Evolutionary conservation across 2,797 vertebrate genomes (phyloP), one percentile per base, ranked within the genome.

Genomic region (Chaunax sp.): DNA sequence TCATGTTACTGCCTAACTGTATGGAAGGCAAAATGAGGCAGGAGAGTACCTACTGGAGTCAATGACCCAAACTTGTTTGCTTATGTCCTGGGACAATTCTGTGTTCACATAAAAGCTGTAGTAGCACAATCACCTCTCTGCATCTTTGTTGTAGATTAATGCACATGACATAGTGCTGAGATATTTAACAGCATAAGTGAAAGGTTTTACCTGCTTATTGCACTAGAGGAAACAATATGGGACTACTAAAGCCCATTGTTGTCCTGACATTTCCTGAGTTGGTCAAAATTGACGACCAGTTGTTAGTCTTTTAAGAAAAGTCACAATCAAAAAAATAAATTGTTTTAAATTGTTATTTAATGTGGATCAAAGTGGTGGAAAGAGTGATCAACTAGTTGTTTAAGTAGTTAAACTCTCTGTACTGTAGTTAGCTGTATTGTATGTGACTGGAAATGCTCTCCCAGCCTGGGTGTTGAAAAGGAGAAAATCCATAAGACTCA

Each of bases 1-100:
- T 83, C 28, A 55, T 13, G 54, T 87, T 83, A 85, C 73, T 76
- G 57, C 18, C 64, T 30, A 54, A 79, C 66, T 64, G 66, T 53
- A 63, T 50, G 47, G 70, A 47, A 53, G 58, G 23, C 11, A 37
- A 26, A 59, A 47, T 35, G 37, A 63, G 54, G 9, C 40, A 64
- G 10, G 1, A 26, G 53, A 74, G 8, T 1, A 16, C 62, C 51
- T 62, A 37, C 44, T 52, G 38, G 2, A 53, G 43, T 63, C 55
- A 60, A 13, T 8, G 20, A 40, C n/a, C 35, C 46, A 37, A 6
- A 44, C 15, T 41, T 58, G 25, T 40, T 63, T 12, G 69, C 25
- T 40, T 47, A 26, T 25, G 25, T 37, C 57, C 5, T 64, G 16
- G 20, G 25, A 55, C 47, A 55, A 16, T 64, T 20, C 23, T 10